Conservation (phyloP, 1,140 invertebrate genomes). For the Cotesia glomerata region DNA sequence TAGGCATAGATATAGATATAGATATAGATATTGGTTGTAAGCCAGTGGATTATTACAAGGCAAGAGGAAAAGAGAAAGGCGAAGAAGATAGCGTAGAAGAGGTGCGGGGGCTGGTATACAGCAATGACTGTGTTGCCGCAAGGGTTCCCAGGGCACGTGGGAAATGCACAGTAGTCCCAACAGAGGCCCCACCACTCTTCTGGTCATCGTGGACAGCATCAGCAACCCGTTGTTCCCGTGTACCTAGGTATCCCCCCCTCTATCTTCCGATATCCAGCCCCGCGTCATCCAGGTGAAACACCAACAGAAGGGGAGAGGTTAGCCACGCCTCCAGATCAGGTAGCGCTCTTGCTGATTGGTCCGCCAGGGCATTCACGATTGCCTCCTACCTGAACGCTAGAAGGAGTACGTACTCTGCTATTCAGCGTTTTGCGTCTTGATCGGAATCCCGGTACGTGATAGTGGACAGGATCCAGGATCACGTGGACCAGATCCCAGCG, state of each 20-base stretch:
- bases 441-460: not conserved
- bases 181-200: conserved; percentile 42
- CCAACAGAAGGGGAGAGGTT: not conserved
- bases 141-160: conserved; percentile 65
- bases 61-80: conserved; percentile 32
- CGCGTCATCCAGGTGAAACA: not conserved
- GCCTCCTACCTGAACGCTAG: no score
- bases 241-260: no score
- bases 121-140: conserved; percentile 50
- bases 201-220: not conserved
- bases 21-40: not conserved
- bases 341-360: conserved; percentile 9
- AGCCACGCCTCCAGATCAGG: conserved; percentile 10
- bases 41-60: not conserved
- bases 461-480: not conserved
- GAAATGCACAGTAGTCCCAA: conserved; percentile 64
- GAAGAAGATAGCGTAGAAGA: conserved; percentile 25
- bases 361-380: not conserved
- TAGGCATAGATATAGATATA: no score
- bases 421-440: no score
- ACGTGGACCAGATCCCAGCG: not conserved
- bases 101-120: conserved; percentile 50
- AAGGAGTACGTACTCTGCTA: no score
- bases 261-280: not conserved
- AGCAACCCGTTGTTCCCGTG: not conserved